phyloP scores from a whole-genome alignment of 1,140 invertebrate genomes.

The Heliconius eleuchia region DNA sequence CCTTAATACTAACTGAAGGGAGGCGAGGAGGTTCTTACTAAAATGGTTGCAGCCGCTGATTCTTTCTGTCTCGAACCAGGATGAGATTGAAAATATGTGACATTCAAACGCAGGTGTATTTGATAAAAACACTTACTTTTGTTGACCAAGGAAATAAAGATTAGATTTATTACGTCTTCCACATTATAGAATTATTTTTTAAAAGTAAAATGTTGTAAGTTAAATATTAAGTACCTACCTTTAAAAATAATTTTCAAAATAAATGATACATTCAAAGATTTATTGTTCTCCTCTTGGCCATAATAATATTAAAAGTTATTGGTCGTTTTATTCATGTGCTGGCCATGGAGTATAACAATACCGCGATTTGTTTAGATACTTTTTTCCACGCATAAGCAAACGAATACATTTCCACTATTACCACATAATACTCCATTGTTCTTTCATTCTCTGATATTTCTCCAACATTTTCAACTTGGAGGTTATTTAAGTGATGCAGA shows the following conservation, averaged over 20 bases:
- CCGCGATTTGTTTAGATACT: constrained; percentile 78
- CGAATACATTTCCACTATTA: constrained; percentile 80
- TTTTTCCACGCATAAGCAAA: constrained; percentile 76
- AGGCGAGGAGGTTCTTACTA: constrained; percentile 48
- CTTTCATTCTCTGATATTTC: constrained; percentile 72
- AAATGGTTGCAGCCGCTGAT: constrained; percentile 56
- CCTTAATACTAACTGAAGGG: constrained; percentile 30
- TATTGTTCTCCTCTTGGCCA: constrained; percentile 41
- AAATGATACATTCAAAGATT: neutral
- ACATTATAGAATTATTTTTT: neutral
- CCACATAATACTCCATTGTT: constrained; percentile 81
- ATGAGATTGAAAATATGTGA: constrained; percentile 77
- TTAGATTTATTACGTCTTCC: neutral
- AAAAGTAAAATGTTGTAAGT: neutral
- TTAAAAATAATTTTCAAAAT: neutral
- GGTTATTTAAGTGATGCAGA: constrained; percentile 67
- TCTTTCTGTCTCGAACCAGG: constrained; percentile 74
- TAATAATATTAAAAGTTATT: constrained; percentile 59
- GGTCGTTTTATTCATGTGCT: constrained; percentile 59
- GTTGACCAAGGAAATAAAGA: constrained; percentile 12
- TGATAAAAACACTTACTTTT: constrained; percentile 31
- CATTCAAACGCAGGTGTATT: constrained; percentile 55
- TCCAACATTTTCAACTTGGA: constrained; percentile 70
- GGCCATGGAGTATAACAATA: constrained; percentile 70
- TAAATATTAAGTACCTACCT: neutral